Evolutionary conservation across 2,797 vertebrate genomes (phyloP), one percentile per base, ranked within the genome.

Genomic region (Poecilia velifera): DNA sequence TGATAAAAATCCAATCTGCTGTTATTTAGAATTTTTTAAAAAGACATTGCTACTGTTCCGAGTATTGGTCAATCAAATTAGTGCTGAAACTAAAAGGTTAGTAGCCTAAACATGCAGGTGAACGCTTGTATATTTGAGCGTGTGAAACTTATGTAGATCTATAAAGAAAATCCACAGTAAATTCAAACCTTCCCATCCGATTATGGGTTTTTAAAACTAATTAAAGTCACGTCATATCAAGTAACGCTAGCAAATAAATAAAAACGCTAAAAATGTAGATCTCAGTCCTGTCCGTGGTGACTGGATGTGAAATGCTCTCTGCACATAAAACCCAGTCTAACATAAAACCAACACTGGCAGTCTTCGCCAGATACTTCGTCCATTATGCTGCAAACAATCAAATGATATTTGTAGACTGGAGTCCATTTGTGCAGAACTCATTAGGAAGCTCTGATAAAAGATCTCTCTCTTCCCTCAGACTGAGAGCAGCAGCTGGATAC

Each of bases 401-500:
- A 80, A 87, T 75, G 87, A 82, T 81, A 66, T 66, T 66, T 39
- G 62, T 66, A 66, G 78, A 83, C 83, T 76, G 66, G 77, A 80
- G 36, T 77, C 72, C 78, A 68, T 90, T 82, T 83, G 81, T 81
- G 43, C 64, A 70, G 72, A 72, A 82, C 81, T 81, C 76, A 59
- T 80, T 84, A 84, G 76, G 70, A 77, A 84, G 83, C 85, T 76
- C 51, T 86, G 85, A 88, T 82, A 68, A 75, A 71, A 77, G 10
- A 82, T 85, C 86, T 90, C 77, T 89, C 28, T 86, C 86, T 83
- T 86, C 76, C 25, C 22, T 14, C 74, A 85, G 73, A 84, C 71
- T 80, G 53, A n/a, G 76, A 74, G 25, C 76, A 45, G 80, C 89
- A 89, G 87, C 87, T 89, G 91, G n/a, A 72, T 59, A 68, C 87